These are phyloP conservation scores for Zaprionus bogoriensis DNA, from an alignment of 2,888 invertebrate species.

Conservation along the genomic window DNA sequence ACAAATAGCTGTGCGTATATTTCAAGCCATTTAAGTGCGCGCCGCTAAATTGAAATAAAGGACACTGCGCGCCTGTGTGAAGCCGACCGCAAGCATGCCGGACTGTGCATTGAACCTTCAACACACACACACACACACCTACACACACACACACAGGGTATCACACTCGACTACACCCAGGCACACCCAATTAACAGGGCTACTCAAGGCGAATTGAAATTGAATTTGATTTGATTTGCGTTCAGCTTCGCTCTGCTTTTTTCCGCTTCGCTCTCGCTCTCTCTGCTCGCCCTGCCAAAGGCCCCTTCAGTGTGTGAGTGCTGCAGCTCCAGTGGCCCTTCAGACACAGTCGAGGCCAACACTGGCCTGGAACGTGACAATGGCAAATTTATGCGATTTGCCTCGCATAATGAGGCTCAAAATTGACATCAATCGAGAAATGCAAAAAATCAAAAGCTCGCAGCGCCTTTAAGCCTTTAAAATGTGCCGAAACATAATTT, in stretches of 20 bases:
- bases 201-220: constrained; percentile 1
- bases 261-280: too few relatives aligned
- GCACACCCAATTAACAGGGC: not conserved
- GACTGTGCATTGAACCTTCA: constrained; percentile 22
- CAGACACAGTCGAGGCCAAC: constrained; percentile 5
- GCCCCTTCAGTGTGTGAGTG: too few relatives aligned
- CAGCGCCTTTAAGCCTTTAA: constrained; percentile 23
- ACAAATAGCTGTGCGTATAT: constrained; percentile 52
- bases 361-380: constrained; percentile 38
- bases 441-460: constrained; percentile 1
- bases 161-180: constrained; percentile 1
- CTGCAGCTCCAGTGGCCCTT: too few relatives aligned
- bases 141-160: not conserved
- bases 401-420: constrained; percentile 39
- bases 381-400: constrained; percentile 40
- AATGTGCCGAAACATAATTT: constrained; percentile 17
- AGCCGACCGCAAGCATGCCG: constrained; percentile 2
- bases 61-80: constrained; percentile 2
- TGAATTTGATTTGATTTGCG: constrained; percentile 10
- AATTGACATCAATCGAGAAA: constrained; percentile 24
- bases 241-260: not conserved
- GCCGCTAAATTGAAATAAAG: constrained; percentile 66
- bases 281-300: too few relatives aligned
- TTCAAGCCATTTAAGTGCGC: constrained; percentile 57
- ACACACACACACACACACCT: not conserved